These are phyloP conservation scores for Cosmopolites sordidus DNA, from an alignment of 2,888 invertebrate species.

Conservation along the genomic window DNA sequence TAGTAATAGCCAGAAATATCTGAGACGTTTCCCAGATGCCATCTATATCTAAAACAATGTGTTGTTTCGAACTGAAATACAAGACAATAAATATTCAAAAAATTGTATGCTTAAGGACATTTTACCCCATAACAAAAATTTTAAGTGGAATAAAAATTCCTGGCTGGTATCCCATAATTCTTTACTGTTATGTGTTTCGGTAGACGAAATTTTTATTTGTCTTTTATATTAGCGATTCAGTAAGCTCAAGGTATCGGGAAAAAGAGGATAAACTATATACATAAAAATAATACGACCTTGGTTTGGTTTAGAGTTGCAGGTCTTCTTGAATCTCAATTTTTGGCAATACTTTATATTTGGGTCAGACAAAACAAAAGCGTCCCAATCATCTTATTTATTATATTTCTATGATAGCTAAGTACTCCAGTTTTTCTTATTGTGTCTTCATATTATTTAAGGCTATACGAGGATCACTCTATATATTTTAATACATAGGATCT, in stretches of 20 bases:
- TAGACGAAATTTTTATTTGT: slow-evolving; percentile 26
- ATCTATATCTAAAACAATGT: too few relatives aligned
- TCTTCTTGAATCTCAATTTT: slow-evolving; percentile 12
- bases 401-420: too few relatives aligned
- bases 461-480: too few relatives aligned
- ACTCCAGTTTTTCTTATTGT: too few relatives aligned
- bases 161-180: slow-evolving; percentile 25
- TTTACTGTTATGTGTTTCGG: slow-evolving; percentile 28
- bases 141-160: slow-evolving; percentile 27
- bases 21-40: too few relatives aligned
- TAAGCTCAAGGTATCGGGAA: slow-evolving; percentile 24
- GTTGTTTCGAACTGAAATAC: too few relatives aligned
- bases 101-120: slow-evolving; percentile 26
- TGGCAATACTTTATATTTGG: slow-evolving; percentile 10
- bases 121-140: slow-evolving; percentile 26
- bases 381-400: too few relatives aligned
- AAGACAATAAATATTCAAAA: slow-evolving; percentile 23
- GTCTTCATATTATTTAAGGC: too few relatives aligned
- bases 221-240: slow-evolving; percentile 24
- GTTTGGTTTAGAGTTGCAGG: slow-evolving; percentile 15
- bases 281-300: slow-evolving; percentile 21
- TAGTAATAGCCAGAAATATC: too few relatives aligned
- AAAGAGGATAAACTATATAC: slow-evolving; percentile 21
- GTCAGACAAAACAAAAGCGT: slow-evolving; percentile 10
- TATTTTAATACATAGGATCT: too few relatives aligned